Conservation (phyloP, 2,113 vertebrate genomes). For the Vulpes ferrilata region DNA sequence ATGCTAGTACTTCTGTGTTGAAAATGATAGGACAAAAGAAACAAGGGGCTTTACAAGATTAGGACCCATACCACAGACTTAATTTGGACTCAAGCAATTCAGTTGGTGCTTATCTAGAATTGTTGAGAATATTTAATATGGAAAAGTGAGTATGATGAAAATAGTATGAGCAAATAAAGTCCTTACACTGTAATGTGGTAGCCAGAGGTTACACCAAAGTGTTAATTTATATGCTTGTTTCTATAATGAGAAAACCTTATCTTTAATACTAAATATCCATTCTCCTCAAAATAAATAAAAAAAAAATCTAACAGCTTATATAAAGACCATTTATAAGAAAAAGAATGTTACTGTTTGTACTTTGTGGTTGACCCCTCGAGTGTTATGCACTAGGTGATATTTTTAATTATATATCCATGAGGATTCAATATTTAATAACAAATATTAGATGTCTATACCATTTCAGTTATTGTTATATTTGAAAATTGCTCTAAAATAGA, state of each 20-base stretch:
- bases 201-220: background rate
- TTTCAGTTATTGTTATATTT: background rate
- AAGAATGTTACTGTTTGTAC: background rate
- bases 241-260: background rate
- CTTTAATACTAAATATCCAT: constrained; percentile 18
- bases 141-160: constrained; percentile 36
- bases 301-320: background rate
- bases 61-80: background rate
- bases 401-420: background rate
- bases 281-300: constrained; percentile 4
- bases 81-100: constrained; percentile 51
- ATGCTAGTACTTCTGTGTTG: constrained; percentile 15
- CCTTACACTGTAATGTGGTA: background rate
- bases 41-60: constrained; percentile 29
- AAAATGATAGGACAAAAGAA: constrained; percentile 55
- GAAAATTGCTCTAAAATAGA: background rate
- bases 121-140: constrained; percentile 40
- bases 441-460: background rate
- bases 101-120: constrained; percentile 45
- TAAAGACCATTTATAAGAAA: background rate
- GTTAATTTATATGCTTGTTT: constrained; percentile 49
- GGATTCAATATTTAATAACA: background rate
- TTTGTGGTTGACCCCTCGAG: background rate
- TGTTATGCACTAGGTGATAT: background rate
- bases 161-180: constrained; percentile 46